Conservation (phyloP, 2,113 vertebrate genomes). For the Vulpes lagopus region DNA sequence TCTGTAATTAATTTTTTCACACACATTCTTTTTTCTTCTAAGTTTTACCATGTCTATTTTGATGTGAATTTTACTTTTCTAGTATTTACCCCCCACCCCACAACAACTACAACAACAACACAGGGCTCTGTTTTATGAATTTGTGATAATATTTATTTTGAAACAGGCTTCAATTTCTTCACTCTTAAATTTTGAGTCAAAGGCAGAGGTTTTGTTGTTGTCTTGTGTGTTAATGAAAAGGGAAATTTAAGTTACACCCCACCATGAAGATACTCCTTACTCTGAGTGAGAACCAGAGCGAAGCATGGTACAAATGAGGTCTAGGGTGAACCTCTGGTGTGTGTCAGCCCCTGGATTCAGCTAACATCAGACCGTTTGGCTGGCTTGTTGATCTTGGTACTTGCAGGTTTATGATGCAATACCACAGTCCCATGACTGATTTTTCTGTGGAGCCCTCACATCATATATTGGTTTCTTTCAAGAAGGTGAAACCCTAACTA, state of each 20-base stretch:
- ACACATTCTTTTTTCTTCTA: background rate
- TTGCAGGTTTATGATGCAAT: background rate
- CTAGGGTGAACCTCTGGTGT: background rate
- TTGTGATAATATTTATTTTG: background rate
- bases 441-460: rapidly evolving
- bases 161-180: background rate
- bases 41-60: background rate
- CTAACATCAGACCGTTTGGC: background rate
- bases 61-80: conserved; percentile 32
- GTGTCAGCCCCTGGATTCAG: background rate
- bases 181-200: background rate
- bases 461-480: background rate
- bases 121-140: background rate
- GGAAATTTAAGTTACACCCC: background rate
- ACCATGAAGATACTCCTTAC: background rate
- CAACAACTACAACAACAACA: background rate
- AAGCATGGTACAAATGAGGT: background rate
- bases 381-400: background rate
- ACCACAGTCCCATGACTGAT: rapidly evolving
- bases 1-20: background rate
- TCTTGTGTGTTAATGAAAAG: background rate
- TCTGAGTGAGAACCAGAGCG: background rate
- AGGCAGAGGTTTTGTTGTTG: background rate
- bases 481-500: background rate
- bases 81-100: background rate